phyloP scores from a whole-genome alignment of 2,113 vertebrate genomes.

The Cyprinodon tularosa region DNA sequence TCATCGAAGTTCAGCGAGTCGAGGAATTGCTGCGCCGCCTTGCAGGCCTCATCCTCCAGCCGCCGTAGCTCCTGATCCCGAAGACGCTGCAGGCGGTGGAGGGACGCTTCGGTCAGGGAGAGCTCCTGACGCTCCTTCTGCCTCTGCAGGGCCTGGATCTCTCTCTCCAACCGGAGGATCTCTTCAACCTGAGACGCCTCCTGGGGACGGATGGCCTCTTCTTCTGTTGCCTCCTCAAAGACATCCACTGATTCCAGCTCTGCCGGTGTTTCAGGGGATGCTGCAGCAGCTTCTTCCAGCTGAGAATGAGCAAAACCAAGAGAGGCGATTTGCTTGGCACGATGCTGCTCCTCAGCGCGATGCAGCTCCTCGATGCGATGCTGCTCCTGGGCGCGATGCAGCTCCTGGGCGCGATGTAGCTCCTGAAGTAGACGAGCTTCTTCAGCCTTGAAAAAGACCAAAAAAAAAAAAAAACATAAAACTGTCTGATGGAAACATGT shows the following conservation, averaged over 20 bases:
- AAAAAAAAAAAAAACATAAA: background rate
- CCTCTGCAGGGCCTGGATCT: constrained; percentile 92
- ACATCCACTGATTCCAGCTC: constrained; percentile 14
- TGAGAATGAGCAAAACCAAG: constrained; percentile 20
- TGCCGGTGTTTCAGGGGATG: background rate
- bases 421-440: constrained; percentile 54
- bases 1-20: constrained; percentile 96
- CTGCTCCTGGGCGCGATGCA: no score
- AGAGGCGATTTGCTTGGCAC: constrained; percentile 12
- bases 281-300: background rate
- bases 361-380: background rate
- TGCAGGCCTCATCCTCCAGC: constrained; percentile 93
- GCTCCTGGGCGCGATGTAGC: background rate
- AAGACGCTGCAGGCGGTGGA: constrained; percentile 88
- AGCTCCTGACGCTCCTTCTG: constrained; percentile 95
- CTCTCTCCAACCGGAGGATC: constrained; percentile 93
- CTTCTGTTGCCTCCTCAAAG: constrained; percentile 61
- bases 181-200: constrained; percentile 94
- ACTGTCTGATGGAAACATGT: background rate
- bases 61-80: constrained; percentile 89
- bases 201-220: constrained; percentile 78
- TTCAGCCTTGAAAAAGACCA: constrained; percentile 50
- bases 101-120: constrained; percentile 88
- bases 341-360: background rate
- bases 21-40: constrained; percentile 94